A percentile compares a stretch with the other conserved stretches of the same genome.
Conservation (phyloP, 2,797 vertebrate species). For the Ctenochaetus hawaiiensis region DNA sequence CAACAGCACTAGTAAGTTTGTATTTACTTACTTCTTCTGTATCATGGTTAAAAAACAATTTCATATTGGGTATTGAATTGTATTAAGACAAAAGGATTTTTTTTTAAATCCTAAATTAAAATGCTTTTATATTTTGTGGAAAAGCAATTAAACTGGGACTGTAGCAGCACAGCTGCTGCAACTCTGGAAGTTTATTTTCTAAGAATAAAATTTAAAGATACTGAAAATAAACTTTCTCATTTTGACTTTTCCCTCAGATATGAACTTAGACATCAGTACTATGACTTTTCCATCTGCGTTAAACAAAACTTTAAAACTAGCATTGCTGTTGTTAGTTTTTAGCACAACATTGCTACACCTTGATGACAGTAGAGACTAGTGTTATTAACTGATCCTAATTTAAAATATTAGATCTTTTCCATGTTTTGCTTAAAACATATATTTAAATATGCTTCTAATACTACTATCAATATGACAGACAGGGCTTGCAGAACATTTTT, state of each 20-base stretch:
- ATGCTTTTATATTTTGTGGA: background rate
- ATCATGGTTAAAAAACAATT: background rate
- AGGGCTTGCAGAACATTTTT: background rate
- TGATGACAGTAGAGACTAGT: background rate
- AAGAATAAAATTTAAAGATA: background rate
- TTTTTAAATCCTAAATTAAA: background rate
- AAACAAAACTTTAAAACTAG: background rate
- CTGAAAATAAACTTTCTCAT: background rate
- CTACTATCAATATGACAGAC: too few species aligned
- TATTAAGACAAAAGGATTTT: background rate
- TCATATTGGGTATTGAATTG: background rate
- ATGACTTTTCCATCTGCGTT: background rate
- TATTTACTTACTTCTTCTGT: background rate
- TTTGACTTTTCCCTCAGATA: background rate
- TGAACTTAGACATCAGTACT: too few species aligned
- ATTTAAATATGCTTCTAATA: background rate
- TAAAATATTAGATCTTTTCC: background rate
- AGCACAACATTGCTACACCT: too few species aligned
- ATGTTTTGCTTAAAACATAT: background rate
- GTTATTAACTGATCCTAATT: background rate
- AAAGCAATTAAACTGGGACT: background rate
- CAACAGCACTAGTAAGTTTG: background rate
- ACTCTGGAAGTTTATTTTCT: background rate
- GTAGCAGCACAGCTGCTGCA: background rate
- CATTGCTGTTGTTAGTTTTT: background rate